These are phyloP conservation scores for Xanthia togata DNA, from an alignment of 2,888 invertebrate genomes.

Conservation along the genomic window DNA sequence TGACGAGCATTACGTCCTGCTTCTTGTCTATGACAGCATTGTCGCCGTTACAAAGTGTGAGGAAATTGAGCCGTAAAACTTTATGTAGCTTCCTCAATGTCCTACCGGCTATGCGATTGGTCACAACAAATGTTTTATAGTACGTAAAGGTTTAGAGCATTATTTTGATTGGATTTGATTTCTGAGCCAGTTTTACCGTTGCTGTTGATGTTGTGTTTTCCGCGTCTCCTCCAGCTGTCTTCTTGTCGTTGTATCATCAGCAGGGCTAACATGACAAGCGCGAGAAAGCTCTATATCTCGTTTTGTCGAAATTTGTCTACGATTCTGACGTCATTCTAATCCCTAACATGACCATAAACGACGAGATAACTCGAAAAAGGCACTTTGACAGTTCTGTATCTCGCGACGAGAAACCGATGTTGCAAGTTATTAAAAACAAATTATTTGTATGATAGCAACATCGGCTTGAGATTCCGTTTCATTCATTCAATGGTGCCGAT, in stretches of 20 bases:
- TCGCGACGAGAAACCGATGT: no score
- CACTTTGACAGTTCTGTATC: no score
- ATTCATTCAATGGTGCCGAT: no score
- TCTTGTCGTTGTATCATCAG: background rate
- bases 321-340: no score
- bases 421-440: no score
- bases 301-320: no score
- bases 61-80: slow-evolving; percentile 36
- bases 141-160: background rate
- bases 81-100: slow-evolving; percentile 33
- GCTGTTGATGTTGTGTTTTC: background rate
- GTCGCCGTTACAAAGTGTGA: slow-evolving; percentile 29
- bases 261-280: no score
- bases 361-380: no score
- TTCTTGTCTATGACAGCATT: slow-evolving; percentile 7
- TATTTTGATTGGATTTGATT: slow-evolving; percentile 4
- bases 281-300: no score
- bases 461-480: no score
- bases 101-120: slow-evolving; percentile 18
- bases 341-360: no score
- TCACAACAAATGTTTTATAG: slow-evolving; percentile 2
- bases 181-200: background rate
- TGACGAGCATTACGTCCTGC: slow-evolving; percentile 57
- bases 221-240: background rate
- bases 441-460: no score